A percentile compares a stretch with the other conserved stretches of the same genome.
Evolutionary conservation across 2,113 vertebrate genomes (phyloP).

Genomic region (Marmota flaviventris): DNA sequence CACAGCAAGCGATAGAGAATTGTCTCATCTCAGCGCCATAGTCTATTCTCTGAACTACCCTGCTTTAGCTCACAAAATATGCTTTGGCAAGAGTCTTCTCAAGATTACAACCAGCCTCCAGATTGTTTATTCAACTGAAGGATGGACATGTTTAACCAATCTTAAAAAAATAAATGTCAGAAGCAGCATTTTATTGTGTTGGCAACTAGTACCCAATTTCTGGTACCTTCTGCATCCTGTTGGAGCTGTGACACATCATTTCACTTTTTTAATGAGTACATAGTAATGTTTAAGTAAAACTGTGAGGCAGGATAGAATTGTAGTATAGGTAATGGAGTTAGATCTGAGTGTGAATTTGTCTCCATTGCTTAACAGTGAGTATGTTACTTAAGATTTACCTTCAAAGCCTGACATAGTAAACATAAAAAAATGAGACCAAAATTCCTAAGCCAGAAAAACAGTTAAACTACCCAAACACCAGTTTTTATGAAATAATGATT

Average conservation of each 20-base stretch:
- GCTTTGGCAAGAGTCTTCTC: not conserved
- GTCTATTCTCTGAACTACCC: not conserved
- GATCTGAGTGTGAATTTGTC: not conserved
- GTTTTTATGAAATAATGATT: slow-evolving; percentile 49
- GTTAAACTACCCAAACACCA: slow-evolving; percentile 23
- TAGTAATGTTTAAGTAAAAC: slow-evolving; percentile 22
- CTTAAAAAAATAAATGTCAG: slow-evolving; percentile 24
- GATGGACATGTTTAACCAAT: not conserved
- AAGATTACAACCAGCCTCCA: not conserved
- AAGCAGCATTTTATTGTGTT: slow-evolving; percentile 31
- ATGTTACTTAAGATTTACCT: not conserved
- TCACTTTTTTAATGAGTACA: slow-evolving; percentile 11
- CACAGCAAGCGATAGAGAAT: not conserved
- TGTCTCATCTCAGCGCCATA: not conserved
- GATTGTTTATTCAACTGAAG: not conserved
- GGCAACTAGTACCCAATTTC: not conserved
- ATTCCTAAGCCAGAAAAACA: slow-evolving; percentile 41
- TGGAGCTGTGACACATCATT: not conserved
- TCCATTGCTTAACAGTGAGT: not conserved
- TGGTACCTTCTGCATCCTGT: not conserved
- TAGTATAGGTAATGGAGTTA: not conserved
- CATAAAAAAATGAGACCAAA: slow-evolving; percentile 53
- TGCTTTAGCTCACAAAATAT: not conserved
- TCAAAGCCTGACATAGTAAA: slow-evolving; percentile 8
- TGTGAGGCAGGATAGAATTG: not conserved